Evolutionary conservation across 1,140 invertebrate species (phyloP), one percentile per base, ranked within the genome.

Genomic region (Cheumatopsyche charites): DNA sequence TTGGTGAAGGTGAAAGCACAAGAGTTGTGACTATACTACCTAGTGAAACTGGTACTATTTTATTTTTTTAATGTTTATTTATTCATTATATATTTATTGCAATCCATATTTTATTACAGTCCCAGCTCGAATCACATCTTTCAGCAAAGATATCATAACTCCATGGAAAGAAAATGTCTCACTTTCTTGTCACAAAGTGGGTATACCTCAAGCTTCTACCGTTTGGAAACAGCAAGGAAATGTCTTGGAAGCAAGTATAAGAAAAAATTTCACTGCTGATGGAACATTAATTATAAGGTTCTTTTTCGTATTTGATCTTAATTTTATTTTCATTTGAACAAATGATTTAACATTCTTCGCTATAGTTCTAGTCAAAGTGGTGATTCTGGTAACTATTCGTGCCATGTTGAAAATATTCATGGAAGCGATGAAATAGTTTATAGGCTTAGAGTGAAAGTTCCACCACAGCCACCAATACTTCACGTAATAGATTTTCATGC

Each of bases 361-460:
- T 72, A 0, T 78, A 85, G 83, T 67, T 82, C 83, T 79, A 87
- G 90, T 11, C 92, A 94, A 79, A 87, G 90, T 77, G 87, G 87
- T 19, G 92, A 94, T 80, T 90, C 91, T 78, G 94, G 94, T n/a
- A 95, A 96, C 84, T 97, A 96, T 79, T 91, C 94, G 1, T 98
- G 95, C 80, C 84, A 86, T 19, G 92, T 94, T 1, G 90, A 92
- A 76, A 97, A 98, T 80, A 84, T 86, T 7, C 89, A 95, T 81
- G 94, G 94, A 0, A 88, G 87, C 52, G 95, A 96, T 83, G 90
- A 92, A 77, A 94, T 97, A 68, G 89, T 90, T 0, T 95, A 95
- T 77, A 82, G 82, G 62, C 85, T 90, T 15, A 86, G 87, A 75
- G 87, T 90, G 58, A 85, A 88, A 77, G 90, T 91, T 26, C 90